A percentile compares a stretch with the other conserved stretches of the same genome.
These are phyloP conservation scores for Merluccius polli DNA, from an alignment of 2,797 vertebrate species.

Conservation along the genomic window DNA sequence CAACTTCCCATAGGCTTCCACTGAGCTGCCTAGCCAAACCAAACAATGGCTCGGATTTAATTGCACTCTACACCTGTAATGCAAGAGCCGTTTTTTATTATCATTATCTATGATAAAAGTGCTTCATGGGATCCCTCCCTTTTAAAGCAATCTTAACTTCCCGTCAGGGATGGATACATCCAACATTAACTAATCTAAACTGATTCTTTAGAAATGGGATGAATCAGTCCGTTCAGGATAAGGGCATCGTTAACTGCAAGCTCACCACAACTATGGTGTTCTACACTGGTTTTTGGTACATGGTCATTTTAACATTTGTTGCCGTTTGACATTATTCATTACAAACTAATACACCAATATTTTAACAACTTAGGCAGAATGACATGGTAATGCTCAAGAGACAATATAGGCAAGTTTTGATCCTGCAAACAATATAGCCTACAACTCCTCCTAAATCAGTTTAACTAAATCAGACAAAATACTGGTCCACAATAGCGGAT, in stretches of 20 bases:
- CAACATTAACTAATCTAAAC: not conserved
- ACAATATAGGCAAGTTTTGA: too few species aligned
- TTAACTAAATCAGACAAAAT: too few species aligned
- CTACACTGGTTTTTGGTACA: too few species aligned
- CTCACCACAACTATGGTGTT: too few species aligned
- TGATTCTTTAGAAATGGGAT: not conserved
- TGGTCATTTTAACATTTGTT: too few species aligned
- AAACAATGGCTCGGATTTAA: slow-evolving; percentile 35
- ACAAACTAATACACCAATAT: too few species aligned
- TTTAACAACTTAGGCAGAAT: too few species aligned
- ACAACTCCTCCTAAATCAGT: too few species aligned
- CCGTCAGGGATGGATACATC: not conserved
- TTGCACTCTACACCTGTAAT: slow-evolving; percentile 20
- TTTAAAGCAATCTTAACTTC: not conserved
- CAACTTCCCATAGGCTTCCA: slow-evolving; percentile 23
- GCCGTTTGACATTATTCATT: too few species aligned
- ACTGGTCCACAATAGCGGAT: too few species aligned
- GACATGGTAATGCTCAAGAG: too few species aligned
- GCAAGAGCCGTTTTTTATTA: slow-evolving; percentile 4
- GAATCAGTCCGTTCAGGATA: not conserved
- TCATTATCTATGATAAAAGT: slow-evolving; percentile 5
- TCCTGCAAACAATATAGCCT: too few species aligned
- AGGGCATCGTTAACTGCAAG: not conserved
- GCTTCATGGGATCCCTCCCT: not conserved
- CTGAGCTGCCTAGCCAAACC: slow-evolving; percentile 32